These are phyloP conservation scores for Aromia moschata DNA, from an alignment of 2,888 invertebrate species.

Conservation along the genomic window DNA sequence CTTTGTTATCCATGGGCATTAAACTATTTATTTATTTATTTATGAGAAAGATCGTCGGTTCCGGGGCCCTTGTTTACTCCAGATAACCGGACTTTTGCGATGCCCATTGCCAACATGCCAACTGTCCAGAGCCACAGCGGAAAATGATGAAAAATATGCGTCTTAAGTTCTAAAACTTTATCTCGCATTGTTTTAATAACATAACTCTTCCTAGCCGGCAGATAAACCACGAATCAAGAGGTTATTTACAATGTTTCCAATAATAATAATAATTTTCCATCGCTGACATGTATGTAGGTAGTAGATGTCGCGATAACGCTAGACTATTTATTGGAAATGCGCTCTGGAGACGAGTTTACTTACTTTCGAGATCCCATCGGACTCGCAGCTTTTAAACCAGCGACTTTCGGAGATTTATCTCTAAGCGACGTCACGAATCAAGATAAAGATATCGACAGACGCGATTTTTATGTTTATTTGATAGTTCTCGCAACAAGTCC, in stretches of 20 bases:
- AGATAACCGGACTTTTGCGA: too few relatives aligned
- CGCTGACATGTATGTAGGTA: constrained; percentile 48
- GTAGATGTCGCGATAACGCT: constrained; percentile 26
- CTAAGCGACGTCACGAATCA: not conserved
- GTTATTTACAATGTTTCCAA: constrained; percentile 40
- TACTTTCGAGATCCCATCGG: constrained; percentile 27
- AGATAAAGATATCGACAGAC: constrained; percentile 8
- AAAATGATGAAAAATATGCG: not conserved
- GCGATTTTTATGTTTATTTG: constrained; percentile 37
- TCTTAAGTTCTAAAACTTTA: not conserved
- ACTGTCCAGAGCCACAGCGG: not conserved
- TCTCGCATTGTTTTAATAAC: constrained; percentile 4
- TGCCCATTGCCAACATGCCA: too few relatives aligned
- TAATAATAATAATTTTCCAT: constrained; percentile 48
- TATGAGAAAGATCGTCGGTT: too few relatives aligned
- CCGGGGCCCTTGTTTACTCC: too few relatives aligned
- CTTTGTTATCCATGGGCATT: too few relatives aligned
- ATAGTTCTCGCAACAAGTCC: constrained; percentile 28
- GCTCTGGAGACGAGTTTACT: constrained; percentile 36
- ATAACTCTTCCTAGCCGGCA: constrained; percentile 3
- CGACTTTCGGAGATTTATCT: not conserved
- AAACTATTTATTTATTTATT: too few relatives aligned
- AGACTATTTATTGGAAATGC: constrained; percentile 35
- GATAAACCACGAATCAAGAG: constrained; percentile 16
- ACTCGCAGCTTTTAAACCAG: constrained; percentile 3